Base-by-base conservation (phyloP, 2,113 vertebrate species). In the Odontophorus gujanensis region DNA sequence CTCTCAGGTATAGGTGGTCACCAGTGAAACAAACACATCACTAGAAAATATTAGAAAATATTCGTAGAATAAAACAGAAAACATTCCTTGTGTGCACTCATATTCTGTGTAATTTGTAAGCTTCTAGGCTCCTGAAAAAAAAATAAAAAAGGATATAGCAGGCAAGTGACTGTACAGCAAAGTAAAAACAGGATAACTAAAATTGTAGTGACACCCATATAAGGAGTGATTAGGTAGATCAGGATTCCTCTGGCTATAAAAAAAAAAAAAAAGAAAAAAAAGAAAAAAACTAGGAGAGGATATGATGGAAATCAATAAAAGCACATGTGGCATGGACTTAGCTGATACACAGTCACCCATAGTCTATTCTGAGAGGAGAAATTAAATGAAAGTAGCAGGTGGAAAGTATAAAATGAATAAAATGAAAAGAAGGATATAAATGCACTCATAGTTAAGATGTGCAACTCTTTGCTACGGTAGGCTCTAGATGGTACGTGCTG, bases 91-190 rank as follows among this genome's bases (percentile, higher is more conserved):
- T 34, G 16, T 18, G 3, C 32, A 59, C 10, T 34, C 7, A 9
- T 48, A 74, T 90, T 80, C 89, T 84, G 42, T 63, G 15, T 72
- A 71, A 4, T 89, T 94, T 68, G 43, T 68, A 8, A 50, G 76
- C 43, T 79, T 93, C 45, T 57, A 85, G 58, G 82, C 34, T 84
- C 77, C 62, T 87, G 81, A 71, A 95, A 91, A 81, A 15, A 11
- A 48, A 40, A 40, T 40, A 40, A 48, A 48, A 51, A 28, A 51
- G 9, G 26, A 51, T 34, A 67, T 18, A 84, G 32, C 19, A 89
- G 87, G 42, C 78, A 81, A 74, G 74, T 75, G 88, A 91, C 9
- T n/a, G 9, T 74, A 63, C 21, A 81, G 34, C 24, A 72, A 75
- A 87, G 51, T 67, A 38, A 87, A 85, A 94, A 67, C 6, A 84